Conservation (phyloP, 2,113 vertebrate species). For the Heptranchias perlo region DNA sequence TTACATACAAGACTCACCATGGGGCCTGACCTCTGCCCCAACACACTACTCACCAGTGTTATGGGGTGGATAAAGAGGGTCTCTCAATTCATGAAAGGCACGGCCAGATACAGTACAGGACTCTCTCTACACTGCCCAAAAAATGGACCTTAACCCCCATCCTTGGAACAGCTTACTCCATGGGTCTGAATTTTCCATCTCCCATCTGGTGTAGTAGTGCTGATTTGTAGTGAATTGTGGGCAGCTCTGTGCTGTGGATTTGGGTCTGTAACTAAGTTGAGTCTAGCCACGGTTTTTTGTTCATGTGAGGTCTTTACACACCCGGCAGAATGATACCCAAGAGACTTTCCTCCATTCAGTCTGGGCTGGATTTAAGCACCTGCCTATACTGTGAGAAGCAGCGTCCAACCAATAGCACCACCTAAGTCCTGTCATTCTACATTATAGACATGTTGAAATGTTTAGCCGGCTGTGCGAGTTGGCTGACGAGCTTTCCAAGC, state of each 20-base stretch:
- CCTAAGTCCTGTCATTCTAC: background rate
- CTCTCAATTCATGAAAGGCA: too few relatives aligned
- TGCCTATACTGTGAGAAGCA: too few relatives aligned
- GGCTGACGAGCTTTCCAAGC: background rate
- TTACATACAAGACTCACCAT: too few relatives aligned
- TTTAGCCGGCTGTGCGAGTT: background rate
- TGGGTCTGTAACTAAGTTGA: background rate
- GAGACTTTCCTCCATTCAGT: background rate
- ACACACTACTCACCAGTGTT: background rate
- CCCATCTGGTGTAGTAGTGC: too few relatives aligned
- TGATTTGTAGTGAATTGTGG: background rate
- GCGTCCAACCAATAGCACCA: background rate
- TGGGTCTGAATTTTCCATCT: background rate
- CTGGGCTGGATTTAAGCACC: background rate
- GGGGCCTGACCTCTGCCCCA: background rate
- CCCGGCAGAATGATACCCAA: background rate
- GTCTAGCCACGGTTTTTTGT: background rate
- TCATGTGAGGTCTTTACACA: background rate
- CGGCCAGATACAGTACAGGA: background rate
- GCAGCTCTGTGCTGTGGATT: background rate
- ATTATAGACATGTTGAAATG: background rate
- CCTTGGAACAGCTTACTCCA: background rate
- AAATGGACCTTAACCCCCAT: background rate
- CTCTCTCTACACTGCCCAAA: background rate
- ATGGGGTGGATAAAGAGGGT: background rate